These are phyloP conservation scores for Phalacrocorax aristotelis DNA, from an alignment of 2,113 vertebrate genomes.

Conservation along the genomic window DNA sequence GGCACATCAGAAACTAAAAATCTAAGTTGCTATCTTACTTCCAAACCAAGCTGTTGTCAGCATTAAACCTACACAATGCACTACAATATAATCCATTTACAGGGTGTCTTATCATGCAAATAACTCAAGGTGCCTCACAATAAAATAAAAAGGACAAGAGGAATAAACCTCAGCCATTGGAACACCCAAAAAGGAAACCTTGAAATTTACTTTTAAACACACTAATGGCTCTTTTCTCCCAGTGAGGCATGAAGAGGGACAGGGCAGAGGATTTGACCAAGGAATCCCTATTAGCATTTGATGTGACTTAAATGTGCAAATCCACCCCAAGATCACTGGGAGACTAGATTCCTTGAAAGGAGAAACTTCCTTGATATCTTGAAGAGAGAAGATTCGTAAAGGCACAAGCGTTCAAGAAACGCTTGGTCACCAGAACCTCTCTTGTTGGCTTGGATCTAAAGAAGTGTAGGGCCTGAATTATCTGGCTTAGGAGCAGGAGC, in stretches of 20 bases:
- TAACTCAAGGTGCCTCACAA: conserved; percentile 69
- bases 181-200: conserved; percentile 43
- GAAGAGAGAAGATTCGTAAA: not conserved
- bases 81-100: conserved; percentile 57
- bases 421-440: not conserved
- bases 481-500: not conserved
- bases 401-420: not conserved
- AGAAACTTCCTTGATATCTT: not conserved
- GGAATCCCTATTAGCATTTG: conserved; percentile 52
- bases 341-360: not conserved
- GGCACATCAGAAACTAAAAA: conserved; percentile 43
- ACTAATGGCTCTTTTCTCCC: conserved; percentile 54
- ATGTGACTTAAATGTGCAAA: conserved; percentile 35
- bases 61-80: conserved; percentile 58
- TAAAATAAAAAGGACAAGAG: conserved; percentile 57
- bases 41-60: conserved; percentile 50
- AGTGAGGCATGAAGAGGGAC: conserved; percentile 39
- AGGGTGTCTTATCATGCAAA: conserved; percentile 61
- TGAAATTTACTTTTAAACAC: conserved; percentile 67
- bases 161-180: conserved; percentile 44
- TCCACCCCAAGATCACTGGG: not conserved
- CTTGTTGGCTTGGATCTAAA: not conserved
- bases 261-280: conserved; percentile 14
- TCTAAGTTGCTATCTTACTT: conserved; percentile 55
- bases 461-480: not conserved